Evolutionary conservation across 2,113 vertebrate species (phyloP).

Genomic region (Barnardius zonarius): DNA sequence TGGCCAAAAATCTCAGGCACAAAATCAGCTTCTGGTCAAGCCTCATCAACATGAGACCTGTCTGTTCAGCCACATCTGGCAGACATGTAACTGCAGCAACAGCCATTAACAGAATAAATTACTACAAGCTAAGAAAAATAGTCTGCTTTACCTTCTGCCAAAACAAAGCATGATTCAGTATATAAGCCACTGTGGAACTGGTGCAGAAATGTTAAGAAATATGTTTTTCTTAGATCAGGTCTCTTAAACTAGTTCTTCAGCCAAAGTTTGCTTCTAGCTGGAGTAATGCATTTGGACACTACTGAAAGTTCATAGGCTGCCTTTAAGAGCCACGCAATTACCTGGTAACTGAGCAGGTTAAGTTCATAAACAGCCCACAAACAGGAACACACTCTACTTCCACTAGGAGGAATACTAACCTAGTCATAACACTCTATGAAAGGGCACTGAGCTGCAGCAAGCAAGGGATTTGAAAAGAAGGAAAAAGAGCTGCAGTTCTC

Average conservation of each 20-base stretch:
- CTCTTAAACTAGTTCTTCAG: not conserved
- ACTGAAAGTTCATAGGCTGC: not conserved
- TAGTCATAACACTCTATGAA: not conserved
- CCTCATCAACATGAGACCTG: not conserved
- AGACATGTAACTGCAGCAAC: not conserved
- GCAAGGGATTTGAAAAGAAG: not conserved
- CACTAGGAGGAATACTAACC: not conserved
- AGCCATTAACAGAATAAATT: not conserved
- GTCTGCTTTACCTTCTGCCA: conserved; percentile 88
- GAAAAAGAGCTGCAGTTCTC: not conserved
- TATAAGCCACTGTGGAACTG: conserved; percentile 97
- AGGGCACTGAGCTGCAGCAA: not conserved
- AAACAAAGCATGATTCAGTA: conserved; percentile 92
- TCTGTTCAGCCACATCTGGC: not conserved
- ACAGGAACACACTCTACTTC: not conserved
- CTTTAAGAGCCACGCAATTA: not conserved
- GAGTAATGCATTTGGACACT: not conserved
- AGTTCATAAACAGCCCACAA: not conserved
- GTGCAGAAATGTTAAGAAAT: conserved; percentile 78
- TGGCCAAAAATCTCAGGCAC: not conserved
- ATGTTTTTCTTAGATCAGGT: not conserved
- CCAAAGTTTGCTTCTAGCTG: not conserved
- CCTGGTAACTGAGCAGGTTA: not conserved
- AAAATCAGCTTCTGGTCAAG: not conserved
- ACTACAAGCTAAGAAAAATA: not conserved